Percentiles rank a stretch among this genome's conserved stretches.
Conservation (phyloP, 64 coral and sea anemone genomes). For the Porites australiensis region DNA sequence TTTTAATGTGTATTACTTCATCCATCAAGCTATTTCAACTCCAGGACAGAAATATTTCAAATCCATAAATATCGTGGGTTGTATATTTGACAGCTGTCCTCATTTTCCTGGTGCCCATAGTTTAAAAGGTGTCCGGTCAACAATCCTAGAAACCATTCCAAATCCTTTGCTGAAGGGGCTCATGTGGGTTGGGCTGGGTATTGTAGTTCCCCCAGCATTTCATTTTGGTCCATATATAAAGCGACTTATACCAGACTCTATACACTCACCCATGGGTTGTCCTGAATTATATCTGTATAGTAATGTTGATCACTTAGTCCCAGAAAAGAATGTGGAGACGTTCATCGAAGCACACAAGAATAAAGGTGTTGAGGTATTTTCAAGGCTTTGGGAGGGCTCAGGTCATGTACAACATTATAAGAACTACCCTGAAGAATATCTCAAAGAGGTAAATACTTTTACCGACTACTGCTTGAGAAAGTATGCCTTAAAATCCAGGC, state of each 20-base stretch:
- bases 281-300: constrained; percentile 38
- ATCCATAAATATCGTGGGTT: constrained; percentile 11
- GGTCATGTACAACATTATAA: constrained; percentile 48
- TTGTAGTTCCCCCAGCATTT: background rate
- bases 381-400: constrained; percentile 1
- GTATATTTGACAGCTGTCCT: constrained; percentile 47
- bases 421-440: constrained; percentile 35
- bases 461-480: constrained; percentile 33
- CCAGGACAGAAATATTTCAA: constrained; percentile 1
- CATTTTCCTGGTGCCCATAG: constrained; percentile 34
- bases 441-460: background rate
- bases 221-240: background rate
- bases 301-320: constrained; percentile 17
- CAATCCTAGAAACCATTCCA: constrained; percentile 32
- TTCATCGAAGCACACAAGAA: constrained; percentile 17
- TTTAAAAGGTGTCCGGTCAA: background rate
- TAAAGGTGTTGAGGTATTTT: constrained; percentile 13
- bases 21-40: constrained; percentile 27
- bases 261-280: background rate
- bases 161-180: constrained; percentile 6
- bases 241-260: constrained; percentile 20
- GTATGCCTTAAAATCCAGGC: background rate
- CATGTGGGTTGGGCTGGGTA: background rate
- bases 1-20: constrained; percentile 19
- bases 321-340: background rate